A percentile compares a stretch with the other conserved stretches of the same genome.
These are phyloP conservation scores for Sesamia inferens DNA, from an alignment of 2,888 invertebrate species.

Conservation along the genomic window DNA sequence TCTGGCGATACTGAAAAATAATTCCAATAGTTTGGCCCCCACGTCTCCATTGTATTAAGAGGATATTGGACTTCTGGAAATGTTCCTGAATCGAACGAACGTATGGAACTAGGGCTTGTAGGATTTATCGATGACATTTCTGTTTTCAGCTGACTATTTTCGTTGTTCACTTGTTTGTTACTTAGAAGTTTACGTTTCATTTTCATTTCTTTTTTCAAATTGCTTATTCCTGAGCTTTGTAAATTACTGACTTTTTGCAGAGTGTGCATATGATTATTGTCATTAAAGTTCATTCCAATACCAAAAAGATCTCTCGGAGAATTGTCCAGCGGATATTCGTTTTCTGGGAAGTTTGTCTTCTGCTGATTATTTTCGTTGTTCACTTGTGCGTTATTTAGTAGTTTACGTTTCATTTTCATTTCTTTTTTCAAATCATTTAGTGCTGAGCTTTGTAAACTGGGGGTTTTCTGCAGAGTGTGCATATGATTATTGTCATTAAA, in stretches of 20 bases:
- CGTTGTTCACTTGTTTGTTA: conserved; percentile 32
- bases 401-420: conserved; percentile 64
- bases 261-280: conserved; percentile 16
- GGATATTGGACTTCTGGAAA: conserved; percentile 85
- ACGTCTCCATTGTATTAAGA: conserved; percentile 74
- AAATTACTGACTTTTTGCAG: conserved; percentile 3
- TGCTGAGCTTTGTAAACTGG: conserved; percentile 22
- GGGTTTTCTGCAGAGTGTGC: conserved; percentile 2
- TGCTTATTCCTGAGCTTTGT: conserved; percentile 45
- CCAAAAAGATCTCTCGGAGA: conserved; percentile 39
- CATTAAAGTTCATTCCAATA: conserved; percentile 27
- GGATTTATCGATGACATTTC: conserved; percentile 14
- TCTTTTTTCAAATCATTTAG: conserved; percentile 64
- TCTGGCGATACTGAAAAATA: conserved; percentile 55
- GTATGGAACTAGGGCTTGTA: conserved; percentile 40
- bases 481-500: conserved; percentile 27
- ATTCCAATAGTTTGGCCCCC: conserved; percentile 77
- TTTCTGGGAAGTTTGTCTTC: conserved; percentile 24
- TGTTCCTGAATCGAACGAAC: conserved; percentile 59
- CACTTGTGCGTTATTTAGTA: conserved; percentile 40
- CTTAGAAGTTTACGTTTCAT: conserved; percentile 61
- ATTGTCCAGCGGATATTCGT: conserved; percentile 67
- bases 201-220: conserved; percentile 66
- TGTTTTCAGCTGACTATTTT: conserved; percentile 28
- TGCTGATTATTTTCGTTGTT: conserved; percentile 25